Evolutionary conservation across 2,113 vertebrate genomes (phyloP).

Genomic region (Gambusia affinis): DNA sequence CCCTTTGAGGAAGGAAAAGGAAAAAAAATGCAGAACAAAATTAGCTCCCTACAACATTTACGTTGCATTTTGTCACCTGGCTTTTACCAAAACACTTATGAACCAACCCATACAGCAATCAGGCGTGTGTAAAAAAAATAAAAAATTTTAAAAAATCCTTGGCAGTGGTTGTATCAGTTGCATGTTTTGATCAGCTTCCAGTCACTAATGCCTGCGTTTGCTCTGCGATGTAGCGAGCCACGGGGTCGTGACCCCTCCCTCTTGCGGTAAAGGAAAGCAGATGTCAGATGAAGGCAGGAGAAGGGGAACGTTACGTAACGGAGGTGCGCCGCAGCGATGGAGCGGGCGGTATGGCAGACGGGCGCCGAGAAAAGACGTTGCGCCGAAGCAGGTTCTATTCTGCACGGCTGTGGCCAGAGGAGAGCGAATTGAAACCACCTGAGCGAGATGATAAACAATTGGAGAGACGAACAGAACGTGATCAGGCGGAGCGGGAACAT

Average conservation of each 20-base stretch:
- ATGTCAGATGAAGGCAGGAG: constrained; percentile 47
- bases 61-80: constrained; percentile 5
- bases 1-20: neutral
- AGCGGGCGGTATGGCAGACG: neutral
- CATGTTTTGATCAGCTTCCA: constrained; percentile 34
- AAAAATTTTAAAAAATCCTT: neutral
- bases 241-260: constrained; percentile 36
- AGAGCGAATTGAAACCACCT: constrained; percentile 43
- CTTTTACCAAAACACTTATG: neutral
- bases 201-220: constrained; percentile 23
- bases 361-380: neutral
- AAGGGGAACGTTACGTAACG: constrained; percentile 55
- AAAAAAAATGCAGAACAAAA: neutral
- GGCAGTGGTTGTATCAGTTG: constrained; percentile 21
- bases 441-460: constrained; percentile 30
- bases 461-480: constrained; percentile 9
- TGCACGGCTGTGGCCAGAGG: neutral
- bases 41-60: neutral
- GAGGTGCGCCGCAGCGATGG: constrained; percentile 34
- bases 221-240: constrained; percentile 40
- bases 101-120: neutral
- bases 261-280: constrained; percentile 66
- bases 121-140: neutral
- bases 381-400: constrained; percentile 10
- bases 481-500: constrained; percentile 41